Percentiles rank a stretch among this genome's conserved stretches.
These are phyloP conservation scores for Chromobotia macracanthus DNA, from an alignment of 2,797 vertebrate genomes.

Conservation along the genomic window DNA sequence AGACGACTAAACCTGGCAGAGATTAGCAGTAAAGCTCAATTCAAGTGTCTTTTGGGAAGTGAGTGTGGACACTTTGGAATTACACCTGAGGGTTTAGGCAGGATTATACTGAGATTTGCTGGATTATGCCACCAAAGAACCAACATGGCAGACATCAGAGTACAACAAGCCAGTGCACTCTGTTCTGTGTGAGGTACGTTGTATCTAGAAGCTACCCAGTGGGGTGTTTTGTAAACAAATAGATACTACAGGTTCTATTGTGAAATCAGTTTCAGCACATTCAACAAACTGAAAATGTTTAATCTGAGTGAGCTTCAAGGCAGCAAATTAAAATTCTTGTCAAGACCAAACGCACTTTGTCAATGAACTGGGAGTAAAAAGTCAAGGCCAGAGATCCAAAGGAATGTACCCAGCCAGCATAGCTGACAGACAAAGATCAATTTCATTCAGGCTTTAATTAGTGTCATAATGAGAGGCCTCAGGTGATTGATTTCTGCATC, in stretches of 20 bases:
- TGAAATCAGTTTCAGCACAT: not conserved
- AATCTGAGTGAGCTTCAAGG: too few relatives aligned
- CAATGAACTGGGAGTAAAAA: not conserved
- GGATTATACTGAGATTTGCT: slow-evolving; percentile 59
- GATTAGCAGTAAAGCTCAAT: slow-evolving; percentile 32
- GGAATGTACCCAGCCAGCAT: not conserved
- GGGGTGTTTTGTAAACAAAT: not conserved
- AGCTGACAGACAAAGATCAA: slow-evolving; percentile 66
- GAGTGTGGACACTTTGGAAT: slow-evolving; percentile 53
- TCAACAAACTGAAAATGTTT: not conserved
- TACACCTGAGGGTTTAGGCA: slow-evolving; percentile 45
- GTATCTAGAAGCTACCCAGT: not conserved
- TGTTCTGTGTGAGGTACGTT: not conserved
- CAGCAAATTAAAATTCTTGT: slow-evolving; percentile 2
- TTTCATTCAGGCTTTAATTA: slow-evolving; percentile 75
- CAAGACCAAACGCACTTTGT: not conserved
- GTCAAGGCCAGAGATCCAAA: not conserved
- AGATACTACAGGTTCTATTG: not conserved
- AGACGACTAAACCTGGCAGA: slow-evolving; percentile 6
- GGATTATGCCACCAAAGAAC: slow-evolving; percentile 56
- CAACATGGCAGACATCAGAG: slow-evolving; percentile 39
- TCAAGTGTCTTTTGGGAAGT: slow-evolving; percentile 45
- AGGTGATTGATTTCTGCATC: slow-evolving; percentile 71
- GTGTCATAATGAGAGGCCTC: slow-evolving; percentile 69
- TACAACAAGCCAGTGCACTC: slow-evolving; percentile 9